A percentile compares a stretch with the other conserved stretches of the same genome.
phyloP scores from a whole-genome alignment of 2,797 vertebrate species.

The Loriculus beryllinus region DNA sequence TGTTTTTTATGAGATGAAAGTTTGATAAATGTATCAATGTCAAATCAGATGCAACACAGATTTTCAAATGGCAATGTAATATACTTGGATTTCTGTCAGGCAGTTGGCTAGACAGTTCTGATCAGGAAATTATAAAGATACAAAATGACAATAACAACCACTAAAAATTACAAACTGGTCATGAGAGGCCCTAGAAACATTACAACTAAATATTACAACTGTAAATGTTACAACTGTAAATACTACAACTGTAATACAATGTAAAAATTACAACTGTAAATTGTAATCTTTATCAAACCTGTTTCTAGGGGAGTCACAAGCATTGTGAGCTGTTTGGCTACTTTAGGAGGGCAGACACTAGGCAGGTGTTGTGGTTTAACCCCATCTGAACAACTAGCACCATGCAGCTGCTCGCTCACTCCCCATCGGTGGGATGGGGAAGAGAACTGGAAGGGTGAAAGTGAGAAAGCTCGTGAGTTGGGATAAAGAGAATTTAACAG shows the following conservation, averaged over 20 bases:
- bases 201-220: no score
- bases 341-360: background rate
- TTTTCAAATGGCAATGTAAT: background rate
- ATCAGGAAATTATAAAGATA: background rate
- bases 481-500: background rate
- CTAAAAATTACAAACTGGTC: background rate
- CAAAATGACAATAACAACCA: background rate
- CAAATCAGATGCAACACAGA: background rate
- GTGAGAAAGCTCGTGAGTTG: background rate
- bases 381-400: background rate
- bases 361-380: background rate
- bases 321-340: background rate
- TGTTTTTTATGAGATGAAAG: background rate
- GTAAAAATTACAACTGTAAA: no score
- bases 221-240: no score
- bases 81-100: background rate
- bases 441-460: background rate
- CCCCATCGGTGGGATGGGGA: no score
- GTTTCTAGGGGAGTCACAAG: background rate
- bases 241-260: no score
- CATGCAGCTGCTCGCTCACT: background rate
- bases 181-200: background rate
- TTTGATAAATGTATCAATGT: background rate
- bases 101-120: background rate
- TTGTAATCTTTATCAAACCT: background rate